Evolutionary conservation across 2,113 vertebrate genomes (phyloP).

Genomic region (Lophotis ruficrista): DNA sequence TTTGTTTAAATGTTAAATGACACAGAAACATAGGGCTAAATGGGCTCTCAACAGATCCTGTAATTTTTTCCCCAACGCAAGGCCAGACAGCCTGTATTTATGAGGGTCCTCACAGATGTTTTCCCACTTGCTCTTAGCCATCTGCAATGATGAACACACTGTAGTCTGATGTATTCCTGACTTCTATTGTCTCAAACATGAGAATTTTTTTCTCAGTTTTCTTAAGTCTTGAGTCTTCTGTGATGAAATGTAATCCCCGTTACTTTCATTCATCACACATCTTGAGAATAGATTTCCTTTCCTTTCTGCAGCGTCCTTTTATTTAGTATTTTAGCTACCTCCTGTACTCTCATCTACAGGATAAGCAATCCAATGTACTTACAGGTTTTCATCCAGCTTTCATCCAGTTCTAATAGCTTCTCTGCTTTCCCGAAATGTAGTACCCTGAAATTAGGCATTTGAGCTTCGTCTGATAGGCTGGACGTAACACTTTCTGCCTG

Average conservation of each 20-base stretch:
- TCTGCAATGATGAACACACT: neutral
- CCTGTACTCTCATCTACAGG: neutral
- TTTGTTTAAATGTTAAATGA: neutral
- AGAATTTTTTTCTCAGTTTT: neutral
- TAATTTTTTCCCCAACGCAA: neutral
- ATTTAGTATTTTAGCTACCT: neutral
- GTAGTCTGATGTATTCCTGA: neutral
- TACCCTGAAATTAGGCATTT: neutral
- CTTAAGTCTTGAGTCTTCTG: neutral
- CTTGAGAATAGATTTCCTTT: neutral
- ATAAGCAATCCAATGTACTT: neutral
- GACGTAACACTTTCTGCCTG: neutral
- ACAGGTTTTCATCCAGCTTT: neutral
- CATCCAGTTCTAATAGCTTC: neutral
- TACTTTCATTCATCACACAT: neutral
- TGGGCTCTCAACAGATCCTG: neutral
- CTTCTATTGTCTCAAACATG: neutral
- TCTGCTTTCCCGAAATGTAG: neutral
- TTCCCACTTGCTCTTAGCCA: neutral
- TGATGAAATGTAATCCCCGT: neutral
- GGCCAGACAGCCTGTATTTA: neutral
- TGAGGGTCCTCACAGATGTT: neutral
- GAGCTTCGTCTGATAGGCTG: neutral
- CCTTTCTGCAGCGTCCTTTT: neutral
- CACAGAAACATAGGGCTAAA: neutral